These are phyloP conservation scores for Lottia gigantea DNA, from an alignment of 2,888 invertebrate genomes.

Conservation along the genomic window DNA sequence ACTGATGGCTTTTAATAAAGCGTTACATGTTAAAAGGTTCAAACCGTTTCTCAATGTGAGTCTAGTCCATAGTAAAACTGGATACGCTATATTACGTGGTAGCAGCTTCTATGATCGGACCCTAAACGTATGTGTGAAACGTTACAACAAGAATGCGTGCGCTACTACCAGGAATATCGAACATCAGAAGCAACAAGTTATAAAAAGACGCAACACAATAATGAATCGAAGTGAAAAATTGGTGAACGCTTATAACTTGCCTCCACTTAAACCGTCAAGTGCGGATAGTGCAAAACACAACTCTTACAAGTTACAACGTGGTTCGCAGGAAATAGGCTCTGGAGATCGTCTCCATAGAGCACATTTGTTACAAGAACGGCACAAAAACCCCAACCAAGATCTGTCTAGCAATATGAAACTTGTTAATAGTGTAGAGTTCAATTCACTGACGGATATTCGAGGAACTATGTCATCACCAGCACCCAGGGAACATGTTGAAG, in stretches of 20 bases:
- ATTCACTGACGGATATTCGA: background rate
- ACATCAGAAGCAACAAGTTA: background rate
- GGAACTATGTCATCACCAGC: constrained; percentile 3
- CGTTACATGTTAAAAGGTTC: background rate
- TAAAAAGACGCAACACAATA: background rate
- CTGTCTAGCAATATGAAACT: background rate
- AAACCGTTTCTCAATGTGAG: background rate
- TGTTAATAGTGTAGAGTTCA: background rate
- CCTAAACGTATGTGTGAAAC: background rate
- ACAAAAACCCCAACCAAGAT: background rate
- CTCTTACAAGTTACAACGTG: background rate
- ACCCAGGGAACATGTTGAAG: background rate
- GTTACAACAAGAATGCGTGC: background rate
- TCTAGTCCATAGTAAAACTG: background rate
- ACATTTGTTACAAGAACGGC: background rate
- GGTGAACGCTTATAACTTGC: background rate
- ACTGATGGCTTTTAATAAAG: no score
- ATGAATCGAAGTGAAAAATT: background rate
- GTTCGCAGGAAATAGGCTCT: background rate
- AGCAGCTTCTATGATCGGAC: constrained; percentile 2
- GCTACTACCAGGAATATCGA: background rate
- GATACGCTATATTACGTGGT: constrained; percentile 1
- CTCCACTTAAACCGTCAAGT: background rate
- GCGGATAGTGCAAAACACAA: background rate
- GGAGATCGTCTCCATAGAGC: background rate